Conservation (phyloP, 2,797 vertebrate species). For the Pteronotus mesoamericanus region DNA sequence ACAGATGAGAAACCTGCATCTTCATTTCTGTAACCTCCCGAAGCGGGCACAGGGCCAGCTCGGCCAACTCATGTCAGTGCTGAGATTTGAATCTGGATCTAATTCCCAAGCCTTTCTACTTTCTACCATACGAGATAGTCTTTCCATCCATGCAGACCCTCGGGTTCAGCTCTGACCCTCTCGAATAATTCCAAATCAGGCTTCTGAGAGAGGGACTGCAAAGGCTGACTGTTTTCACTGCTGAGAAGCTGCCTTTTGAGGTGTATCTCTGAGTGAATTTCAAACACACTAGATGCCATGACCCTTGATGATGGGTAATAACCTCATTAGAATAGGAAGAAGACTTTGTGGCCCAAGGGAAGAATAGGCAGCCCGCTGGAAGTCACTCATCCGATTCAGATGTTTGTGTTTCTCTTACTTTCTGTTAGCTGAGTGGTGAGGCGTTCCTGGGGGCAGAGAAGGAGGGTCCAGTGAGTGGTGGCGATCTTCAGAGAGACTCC, state of each 20-base stretch:
- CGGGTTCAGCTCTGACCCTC: neutral
- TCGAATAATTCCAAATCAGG: neutral
- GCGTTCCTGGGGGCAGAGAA: neutral
- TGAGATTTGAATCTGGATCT: neutral
- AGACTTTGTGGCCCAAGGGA: neutral
- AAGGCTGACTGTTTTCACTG: neutral
- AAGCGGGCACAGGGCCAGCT: neutral
- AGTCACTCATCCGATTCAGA: neutral
- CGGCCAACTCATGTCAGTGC: neutral
- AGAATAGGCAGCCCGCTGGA: neutral
- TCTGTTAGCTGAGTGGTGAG: neutral
- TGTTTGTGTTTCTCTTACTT: neutral
- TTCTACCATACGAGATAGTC: neutral
- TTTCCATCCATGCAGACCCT: neutral
- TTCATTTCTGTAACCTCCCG: neutral
- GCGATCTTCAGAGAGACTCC: neutral
- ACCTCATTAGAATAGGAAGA: neutral
- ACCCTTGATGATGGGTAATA: neutral
- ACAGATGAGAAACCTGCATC: neutral
- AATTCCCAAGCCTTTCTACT: neutral
- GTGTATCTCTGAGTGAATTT: neutral
- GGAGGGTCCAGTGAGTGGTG: neutral
- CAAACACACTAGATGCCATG: neutral
- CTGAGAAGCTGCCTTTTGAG: neutral
- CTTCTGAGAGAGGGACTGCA: neutral